Conservation (phyloP, 2,113 vertebrate genomes). For the Aegithalos caudatus region DNA sequence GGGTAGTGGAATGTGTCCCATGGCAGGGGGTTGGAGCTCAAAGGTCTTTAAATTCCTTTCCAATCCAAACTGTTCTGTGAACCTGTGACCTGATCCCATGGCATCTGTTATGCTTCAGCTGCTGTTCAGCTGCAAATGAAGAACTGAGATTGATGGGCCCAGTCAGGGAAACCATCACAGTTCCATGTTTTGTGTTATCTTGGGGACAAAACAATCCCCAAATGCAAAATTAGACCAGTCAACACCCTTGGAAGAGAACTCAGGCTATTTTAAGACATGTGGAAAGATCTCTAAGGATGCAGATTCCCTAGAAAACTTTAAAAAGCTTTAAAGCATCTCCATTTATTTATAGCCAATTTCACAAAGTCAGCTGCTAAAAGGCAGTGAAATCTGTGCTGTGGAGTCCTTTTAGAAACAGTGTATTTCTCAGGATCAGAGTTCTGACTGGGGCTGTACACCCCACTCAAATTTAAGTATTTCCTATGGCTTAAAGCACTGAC, state of each 20-base stretch:
- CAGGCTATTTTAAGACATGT: background rate
- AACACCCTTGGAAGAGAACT: background rate
- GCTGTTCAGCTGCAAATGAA: background rate
- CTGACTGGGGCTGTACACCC: background rate
- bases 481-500: background rate
- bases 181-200: background rate
- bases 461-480: background rate
- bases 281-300: background rate
- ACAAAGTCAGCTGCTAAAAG: background rate
- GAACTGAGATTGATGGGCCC: background rate
- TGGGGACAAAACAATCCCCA: background rate
- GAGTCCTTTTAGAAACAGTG: background rate
- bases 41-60: background rate
- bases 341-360: background rate
- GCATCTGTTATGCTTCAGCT: background rate
- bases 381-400: background rate
- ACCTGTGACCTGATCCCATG: background rate
- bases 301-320: background rate
- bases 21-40: background rate
- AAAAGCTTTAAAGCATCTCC: background rate
- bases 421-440: background rate
- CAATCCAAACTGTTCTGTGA: background rate
- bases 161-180: background rate
- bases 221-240: background rate
- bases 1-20: background rate